Conservation (phyloP, 2,113 vertebrate genomes). For the Chaetops frenatus region DNA sequence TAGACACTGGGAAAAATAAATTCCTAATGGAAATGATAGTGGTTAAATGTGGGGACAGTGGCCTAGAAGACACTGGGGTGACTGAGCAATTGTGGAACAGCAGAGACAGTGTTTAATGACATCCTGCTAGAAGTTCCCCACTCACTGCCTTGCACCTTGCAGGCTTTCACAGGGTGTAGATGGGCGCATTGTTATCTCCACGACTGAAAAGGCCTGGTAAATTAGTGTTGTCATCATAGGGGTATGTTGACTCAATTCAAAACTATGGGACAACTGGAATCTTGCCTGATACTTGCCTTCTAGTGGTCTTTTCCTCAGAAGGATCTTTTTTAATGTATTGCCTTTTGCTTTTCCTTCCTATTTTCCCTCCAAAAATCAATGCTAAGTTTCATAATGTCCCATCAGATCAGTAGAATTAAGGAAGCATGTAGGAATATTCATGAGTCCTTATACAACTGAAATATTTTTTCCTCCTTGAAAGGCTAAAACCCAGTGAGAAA, state of each 20-base stretch:
- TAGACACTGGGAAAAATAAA: neutral
- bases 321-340: neutral
- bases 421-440: neutral
- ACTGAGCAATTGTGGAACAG: neutral
- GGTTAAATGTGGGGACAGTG: neutral
- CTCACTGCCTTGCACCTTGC: neutral
- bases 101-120: neutral
- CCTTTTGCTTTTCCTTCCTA: neutral
- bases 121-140: neutral
- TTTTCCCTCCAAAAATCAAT: neutral
- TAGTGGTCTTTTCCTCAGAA: neutral
- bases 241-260: neutral
- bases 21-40: neutral
- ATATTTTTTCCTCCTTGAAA: neutral
- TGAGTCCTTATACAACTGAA: neutral
- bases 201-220: neutral
- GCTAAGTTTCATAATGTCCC: neutral
- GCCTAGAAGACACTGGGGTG: neutral
- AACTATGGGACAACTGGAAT: neutral
- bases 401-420: neutral
- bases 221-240: neutral
- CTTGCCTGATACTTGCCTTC: neutral
- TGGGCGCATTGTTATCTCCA: neutral
- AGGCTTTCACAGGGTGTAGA: neutral
- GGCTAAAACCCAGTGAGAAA: neutral